Base-by-base conservation (phyloP, 2,797 vertebrate genomes). In the Parotocinclus haroldoi region DNA sequence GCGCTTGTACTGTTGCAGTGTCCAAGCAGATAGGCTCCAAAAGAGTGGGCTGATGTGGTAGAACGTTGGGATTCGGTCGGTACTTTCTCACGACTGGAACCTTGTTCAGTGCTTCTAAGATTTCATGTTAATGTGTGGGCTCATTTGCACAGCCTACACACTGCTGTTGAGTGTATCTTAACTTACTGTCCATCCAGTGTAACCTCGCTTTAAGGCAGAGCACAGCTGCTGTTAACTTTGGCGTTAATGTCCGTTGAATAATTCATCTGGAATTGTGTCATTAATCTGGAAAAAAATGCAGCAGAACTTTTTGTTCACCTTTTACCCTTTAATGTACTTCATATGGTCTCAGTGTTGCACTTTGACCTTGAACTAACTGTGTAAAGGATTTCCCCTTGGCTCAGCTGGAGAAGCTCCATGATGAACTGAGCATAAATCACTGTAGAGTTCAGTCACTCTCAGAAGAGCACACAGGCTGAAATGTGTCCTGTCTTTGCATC, bases 211-310 rank as follows among this genome's bases (percentile, higher is more conserved):
- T 59, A 65, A 60, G 57, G 63, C 62, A 48, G 52, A 68, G 45
- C 57, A 42, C 63, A 66, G 57, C 58, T 61, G 51, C 62, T 55
- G 69, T 71, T 61, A 72, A 53, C 51, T 61, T 66, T 66, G 63
- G 58, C 40, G 40, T 11, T 53, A 9, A 52, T 52, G 48, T 64
- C 55, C 13, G 42, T 64, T 39, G 10, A 71, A 48, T 71, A 59
- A 48, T 65, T 63, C 9, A 39, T 71, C 59, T 36, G 54, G 50
- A 65, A 50, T 16, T 50, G 14, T 14, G 17, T 27, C 27, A 27
- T 2, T 27, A 27, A 27, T 27, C 27, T 27, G 27, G 27, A 27
- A 27, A 27, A 27, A 19, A 53, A 53, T 17, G 7, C 16, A 0
- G 27, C 45, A 38, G 45, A 19, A 14, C 1, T 6, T 13, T 39